Base-by-base conservation (phyloP, 2,797 vertebrate genomes). In the Channallabes apus region DNA sequence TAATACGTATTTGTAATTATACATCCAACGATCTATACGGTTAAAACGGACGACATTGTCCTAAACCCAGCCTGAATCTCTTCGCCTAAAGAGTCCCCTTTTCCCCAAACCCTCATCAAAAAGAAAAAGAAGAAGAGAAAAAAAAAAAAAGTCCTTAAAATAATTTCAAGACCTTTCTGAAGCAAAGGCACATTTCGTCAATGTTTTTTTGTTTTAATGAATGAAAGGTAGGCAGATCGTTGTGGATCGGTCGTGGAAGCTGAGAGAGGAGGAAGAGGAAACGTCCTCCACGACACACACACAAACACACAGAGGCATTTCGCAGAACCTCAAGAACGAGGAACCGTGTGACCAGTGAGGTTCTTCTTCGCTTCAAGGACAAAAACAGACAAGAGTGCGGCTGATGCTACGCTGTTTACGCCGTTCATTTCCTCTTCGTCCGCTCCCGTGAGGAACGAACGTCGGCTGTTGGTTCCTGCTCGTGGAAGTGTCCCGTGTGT, bases 1-100 rank as follows among this genome's bases (percentile, higher is more conserved):
- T 84, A 84, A 87, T 88, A 88, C 20, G 76, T 6, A 84, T 85
- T 85, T 88, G 32, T 86, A 88, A 86, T 88, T 88, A 79, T 83
- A 88, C 85, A 86, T 88, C 87, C 85, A 88, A 80, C 67, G 83
- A 80, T 65, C 82, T 84, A 86, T 58, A 84, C 38, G 65, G 76
- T 88, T 88, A 86, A 88, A 88, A 88, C 32, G 65, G 69, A 86
- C 78, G 77, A 32, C 11, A 38, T 17, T 24, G 85, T 86, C 85
- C 77, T 84, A 69, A 80, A 67, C 82, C 82, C 76, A 73, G 82
- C 18, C 61, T 32, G 18, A 76, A 56, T 69, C 82, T 17, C 18
- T 54, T 9, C 3, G 12, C 46, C 58, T 27, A 69, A 24, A 2
- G 46, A 46, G 20, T 68, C 61, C 61, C 27, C 54, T 56, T 58